A percentile compares a stretch with the other conserved stretches of the same genome.
phyloP scores from a whole-genome alignment of 2,797 vertebrate genomes.

The Oceanodroma leucorhoa region DNA sequence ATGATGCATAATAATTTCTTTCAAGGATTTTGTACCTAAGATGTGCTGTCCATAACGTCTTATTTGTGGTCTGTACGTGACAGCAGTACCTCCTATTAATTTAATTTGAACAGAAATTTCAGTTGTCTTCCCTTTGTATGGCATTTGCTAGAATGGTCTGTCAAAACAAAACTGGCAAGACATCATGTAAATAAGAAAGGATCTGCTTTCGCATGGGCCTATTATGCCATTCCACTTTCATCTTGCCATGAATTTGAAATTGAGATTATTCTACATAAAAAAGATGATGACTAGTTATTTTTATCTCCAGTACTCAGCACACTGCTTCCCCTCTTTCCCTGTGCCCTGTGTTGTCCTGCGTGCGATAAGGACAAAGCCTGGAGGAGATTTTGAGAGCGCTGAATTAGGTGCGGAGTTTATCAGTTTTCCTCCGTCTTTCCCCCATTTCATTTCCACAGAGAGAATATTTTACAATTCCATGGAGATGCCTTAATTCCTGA shows the following conservation, averaged over 20 bases:
- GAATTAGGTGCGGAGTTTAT: background rate
- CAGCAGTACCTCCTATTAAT: background rate
- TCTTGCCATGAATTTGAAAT: background rate
- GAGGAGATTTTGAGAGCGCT: background rate
- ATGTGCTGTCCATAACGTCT: background rate
- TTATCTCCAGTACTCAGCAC: background rate
- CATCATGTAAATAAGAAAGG: background rate
- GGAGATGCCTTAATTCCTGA: background rate
- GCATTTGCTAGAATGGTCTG: background rate
- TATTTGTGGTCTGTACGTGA: background rate
- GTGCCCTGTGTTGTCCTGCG: background rate
- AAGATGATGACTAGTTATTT: conserved; percentile 1
- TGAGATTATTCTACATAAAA: background rate
- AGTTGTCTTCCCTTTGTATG: background rate
- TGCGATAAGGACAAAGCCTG: background rate
- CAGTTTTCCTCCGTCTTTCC: background rate
- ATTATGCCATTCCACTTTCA: background rate
- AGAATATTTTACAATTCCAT: background rate
- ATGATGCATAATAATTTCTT: background rate
- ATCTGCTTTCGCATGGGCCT: background rate
- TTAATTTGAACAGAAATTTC: background rate
- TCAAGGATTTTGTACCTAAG: background rate
- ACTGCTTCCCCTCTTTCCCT: background rate
- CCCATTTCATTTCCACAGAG: background rate
- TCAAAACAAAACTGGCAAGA: background rate